Evolutionary conservation across 2,888 invertebrate species (phyloP), one percentile per base, ranked within the genome.

Genomic region (Eupithecia inturbata): DNA sequence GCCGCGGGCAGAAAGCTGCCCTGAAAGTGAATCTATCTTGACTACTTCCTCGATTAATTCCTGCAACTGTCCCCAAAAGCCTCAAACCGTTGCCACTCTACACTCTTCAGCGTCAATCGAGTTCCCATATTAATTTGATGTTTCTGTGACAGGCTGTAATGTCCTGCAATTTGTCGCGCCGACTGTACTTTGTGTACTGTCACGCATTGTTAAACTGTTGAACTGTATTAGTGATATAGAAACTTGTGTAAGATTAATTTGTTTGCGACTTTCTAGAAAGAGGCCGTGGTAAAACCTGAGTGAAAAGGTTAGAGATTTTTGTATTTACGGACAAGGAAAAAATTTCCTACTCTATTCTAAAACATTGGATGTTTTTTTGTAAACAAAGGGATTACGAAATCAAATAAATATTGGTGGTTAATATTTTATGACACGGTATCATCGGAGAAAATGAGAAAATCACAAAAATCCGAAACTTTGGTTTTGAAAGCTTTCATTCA

Each of bases 81-180:
- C 71, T 28, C 4, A 82, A 78, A 10, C 31, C 69, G 81, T 88
- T 80, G 81, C 62, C 78, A 77, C 76, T 77, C 81, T 80, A 86
- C 74, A 77, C 78, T 71, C 73, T 84, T 88, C 86, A 87, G 79
- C 87, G 89, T 89, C 91, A 89, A 91, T 91, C 85, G 85, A 85
- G 91, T 93, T 93, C 93, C 92, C 93, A 93, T 93, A 93, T 92
- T 92, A 92, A 92, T 93, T 91, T 87, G 86, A 83, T 83, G 84
- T 83, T 86, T 84, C 85, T 87, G 84, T 91, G 92, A 91, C 93
- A 93, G 88, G 81, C 84, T 78, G 83, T 93, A 92, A 93, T 91
- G 92, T 81, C 73, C 79, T 71, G 78, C 90, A 80, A 92, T 92
- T 92, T 91, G 88, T 92, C 88, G 86, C 82, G 77, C 74, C 78